Base-by-base conservation (phyloP, 2,797 vertebrate genomes). In the Phrynocephalus forsythii region DNA sequence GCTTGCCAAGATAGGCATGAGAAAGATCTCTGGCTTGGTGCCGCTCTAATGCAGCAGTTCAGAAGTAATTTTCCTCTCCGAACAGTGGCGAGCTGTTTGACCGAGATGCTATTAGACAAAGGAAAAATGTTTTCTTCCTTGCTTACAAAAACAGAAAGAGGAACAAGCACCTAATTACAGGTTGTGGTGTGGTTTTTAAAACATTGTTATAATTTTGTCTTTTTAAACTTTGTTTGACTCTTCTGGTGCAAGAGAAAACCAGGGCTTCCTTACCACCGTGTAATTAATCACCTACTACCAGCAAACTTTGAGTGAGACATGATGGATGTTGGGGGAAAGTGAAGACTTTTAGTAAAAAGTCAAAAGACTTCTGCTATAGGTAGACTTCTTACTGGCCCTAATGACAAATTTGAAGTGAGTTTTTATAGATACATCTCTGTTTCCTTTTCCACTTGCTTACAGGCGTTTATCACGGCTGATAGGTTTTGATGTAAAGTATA, bases 91-190 rank as follows among this genome's bases (percentile, higher is more conserved):
- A 16, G 0, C 0, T 85, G 77, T 91, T 86, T 76, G 4, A 24
- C 84, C 48, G 71, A 89, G 15, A n/a, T 86, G 20, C 71, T 68
- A 79, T n/a, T 16, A 86, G 33, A 68, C 83, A 71, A 80, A 79
- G 2, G 66, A 71, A 92, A 66, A 33, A 33, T 88, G 78, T 33
- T 90, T 68, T 85, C 4, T 11, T 82, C 18, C 63, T 90, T 28
- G 5, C 86, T 79, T 4, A 84, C 1, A 76, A 66, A 68, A 88
- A 22, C 26, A 63, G 71, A 91, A 91, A 13, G n/a, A 6, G 28
- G 44, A n/a, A 6, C n/a, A 60, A 38, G 24, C 22, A 5, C n/a
- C 71, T 2, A 13, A 10, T 71, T 3, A 0, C 1, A 1, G 24
- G 2, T 28, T 10, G 11, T 83, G 26, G 50, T 15, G n/a, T 66